phyloP scores from a whole-genome alignment of 1,140 invertebrate species.

The Aphelenchoides avenae region DNA sequence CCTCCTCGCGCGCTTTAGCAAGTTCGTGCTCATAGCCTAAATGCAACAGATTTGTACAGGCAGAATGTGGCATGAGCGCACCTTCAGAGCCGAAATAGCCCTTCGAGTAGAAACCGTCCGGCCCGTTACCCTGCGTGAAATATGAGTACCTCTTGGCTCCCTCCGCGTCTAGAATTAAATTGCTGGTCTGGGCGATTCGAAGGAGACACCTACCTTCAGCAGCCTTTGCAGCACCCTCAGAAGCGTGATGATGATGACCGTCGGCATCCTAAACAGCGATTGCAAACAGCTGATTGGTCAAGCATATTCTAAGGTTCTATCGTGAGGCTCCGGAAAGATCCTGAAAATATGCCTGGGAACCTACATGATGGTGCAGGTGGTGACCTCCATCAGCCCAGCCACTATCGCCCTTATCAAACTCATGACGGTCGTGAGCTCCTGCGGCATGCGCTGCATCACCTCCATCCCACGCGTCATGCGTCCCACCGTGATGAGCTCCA shows the following conservation, averaged over 20 bases:
- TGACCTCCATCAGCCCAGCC: constrained; percentile 4
- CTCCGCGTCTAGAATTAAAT: constrained; percentile 7
- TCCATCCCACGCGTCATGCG: too few species aligned
- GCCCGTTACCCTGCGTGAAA: constrained; percentile 10
- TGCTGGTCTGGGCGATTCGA: neutral
- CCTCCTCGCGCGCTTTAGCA: neutral
- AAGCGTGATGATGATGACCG: constrained; percentile 6
- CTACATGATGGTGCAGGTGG: neutral
- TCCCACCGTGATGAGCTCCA: too few species aligned
- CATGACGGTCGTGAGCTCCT: constrained; percentile 2
- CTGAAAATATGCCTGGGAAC: neutral
- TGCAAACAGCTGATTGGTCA: too few species aligned
- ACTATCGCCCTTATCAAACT: too few species aligned
- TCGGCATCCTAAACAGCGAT: too few species aligned
- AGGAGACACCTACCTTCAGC: constrained; percentile 1
- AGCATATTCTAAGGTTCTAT: neutral
- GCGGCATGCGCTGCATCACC: neutral
- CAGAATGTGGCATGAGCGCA: neutral
- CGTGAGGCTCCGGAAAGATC: neutral
- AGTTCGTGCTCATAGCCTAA: constrained; percentile 16
- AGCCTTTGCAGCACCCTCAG: neutral
- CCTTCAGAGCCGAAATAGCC: constrained; percentile 16
- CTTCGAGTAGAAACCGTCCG: constrained; percentile 15
- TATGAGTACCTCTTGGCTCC: constrained; percentile 13
- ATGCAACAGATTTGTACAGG: neutral